Evolutionary conservation across 2,113 vertebrate species (phyloP).

Genomic region (Campylomormyrus tamandua): DNA sequence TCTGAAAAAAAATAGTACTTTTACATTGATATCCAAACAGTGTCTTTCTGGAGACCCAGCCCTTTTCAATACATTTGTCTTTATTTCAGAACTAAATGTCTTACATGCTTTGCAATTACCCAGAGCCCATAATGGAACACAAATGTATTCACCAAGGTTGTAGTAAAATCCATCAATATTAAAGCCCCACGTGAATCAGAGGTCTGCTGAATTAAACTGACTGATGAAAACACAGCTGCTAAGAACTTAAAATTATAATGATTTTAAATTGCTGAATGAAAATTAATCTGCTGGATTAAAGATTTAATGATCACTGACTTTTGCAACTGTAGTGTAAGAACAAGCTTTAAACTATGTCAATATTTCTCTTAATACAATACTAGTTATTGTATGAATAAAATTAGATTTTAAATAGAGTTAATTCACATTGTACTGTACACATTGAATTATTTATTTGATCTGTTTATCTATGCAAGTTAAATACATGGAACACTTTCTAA

Average conservation of each 20-base stretch:
- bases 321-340: background rate
- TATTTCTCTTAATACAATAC: background rate
- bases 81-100: background rate
- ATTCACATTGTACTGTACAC: background rate
- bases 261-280: background rate
- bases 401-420: background rate
- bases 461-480: background rate
- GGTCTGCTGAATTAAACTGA: background rate
- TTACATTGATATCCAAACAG: background rate
- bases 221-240: background rate
- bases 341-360: background rate
- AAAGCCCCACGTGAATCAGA: background rate
- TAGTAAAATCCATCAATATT: constrained; percentile 3
- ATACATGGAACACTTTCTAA: background rate
- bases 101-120: background rate
- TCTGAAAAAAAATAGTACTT: background rate
- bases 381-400: background rate
- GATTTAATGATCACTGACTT: background rate
- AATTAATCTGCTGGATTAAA: background rate
- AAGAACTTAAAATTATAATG: background rate
- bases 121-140: background rate
- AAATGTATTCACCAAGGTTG: background rate
- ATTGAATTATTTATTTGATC: background rate
- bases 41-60: background rate
- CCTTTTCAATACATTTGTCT: background rate